Conservation (phyloP, 1,140 invertebrate genomes). For the Hirudo medicinalis region DNA sequence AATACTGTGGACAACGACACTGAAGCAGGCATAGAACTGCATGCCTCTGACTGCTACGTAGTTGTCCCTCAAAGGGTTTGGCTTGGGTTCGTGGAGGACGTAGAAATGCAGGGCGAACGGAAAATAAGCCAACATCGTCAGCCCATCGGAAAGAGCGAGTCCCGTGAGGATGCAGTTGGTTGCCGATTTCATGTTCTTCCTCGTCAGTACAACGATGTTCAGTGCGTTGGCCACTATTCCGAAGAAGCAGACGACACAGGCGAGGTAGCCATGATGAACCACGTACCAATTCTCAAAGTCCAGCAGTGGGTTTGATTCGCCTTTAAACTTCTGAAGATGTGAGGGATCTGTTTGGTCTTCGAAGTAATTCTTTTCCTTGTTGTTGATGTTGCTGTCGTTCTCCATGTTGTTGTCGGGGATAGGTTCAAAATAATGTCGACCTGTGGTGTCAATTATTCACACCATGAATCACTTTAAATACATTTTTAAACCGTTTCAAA, state of each 20-base stretch:
- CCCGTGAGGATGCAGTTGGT: slow-evolving; percentile 73
- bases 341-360: background rate
- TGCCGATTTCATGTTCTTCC: slow-evolving; percentile 66
- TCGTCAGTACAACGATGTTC: slow-evolving; percentile 75
- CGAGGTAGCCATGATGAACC: slow-evolving; percentile 54
- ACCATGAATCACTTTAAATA: too few species aligned
- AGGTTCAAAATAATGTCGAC: background rate
- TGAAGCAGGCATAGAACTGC: slow-evolving; percentile 49
- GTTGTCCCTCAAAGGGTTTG: slow-evolving; percentile 26
- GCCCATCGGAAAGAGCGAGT: slow-evolving; percentile 67
- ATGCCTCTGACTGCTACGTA: slow-evolving; percentile 30
- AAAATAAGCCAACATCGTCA: slow-evolving; percentile 55
- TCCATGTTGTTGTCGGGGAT: background rate
- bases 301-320: background rate
- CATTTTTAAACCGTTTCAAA: too few species aligned
- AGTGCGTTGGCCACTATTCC: slow-evolving; percentile 74
- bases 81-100: slow-evolving; percentile 29
- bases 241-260: slow-evolving; percentile 64
- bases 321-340: background rate
- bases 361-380: background rate
- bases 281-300: slow-evolving; percentile 31
- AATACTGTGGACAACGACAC: slow-evolving; percentile 71
- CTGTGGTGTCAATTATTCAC: too few species aligned
- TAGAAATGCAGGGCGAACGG: slow-evolving; percentile 37
- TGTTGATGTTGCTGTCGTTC: background rate